A percentile compares a stretch with the other conserved stretches of the same genome.
Conservation (phyloP, 2,888 invertebrate species). For the Lasioglossum vierecki region DNA sequence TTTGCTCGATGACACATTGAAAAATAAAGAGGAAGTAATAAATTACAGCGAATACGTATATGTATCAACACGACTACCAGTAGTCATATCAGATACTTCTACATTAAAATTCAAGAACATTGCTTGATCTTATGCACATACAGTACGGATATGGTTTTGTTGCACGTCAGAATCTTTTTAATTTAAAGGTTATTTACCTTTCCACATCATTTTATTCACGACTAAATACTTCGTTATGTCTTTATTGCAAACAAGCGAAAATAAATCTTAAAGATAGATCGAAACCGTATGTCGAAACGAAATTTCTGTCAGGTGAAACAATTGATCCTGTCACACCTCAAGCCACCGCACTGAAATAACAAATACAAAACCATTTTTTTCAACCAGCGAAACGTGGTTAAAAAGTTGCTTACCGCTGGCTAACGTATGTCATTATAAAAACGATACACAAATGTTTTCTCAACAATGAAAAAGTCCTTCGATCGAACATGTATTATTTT, state of each 20-base stretch:
- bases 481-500: background rate
- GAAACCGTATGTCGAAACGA: background rate
- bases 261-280: conserved; percentile 1
- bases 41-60: background rate
- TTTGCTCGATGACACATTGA: background rate
- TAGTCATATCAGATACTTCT: background rate
- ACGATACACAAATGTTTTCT: background rate
- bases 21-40: background rate
- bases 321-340: background rate
- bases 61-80: background rate
- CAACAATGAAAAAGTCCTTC: background rate
- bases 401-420: conserved; percentile 23
- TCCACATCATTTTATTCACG: background rate
- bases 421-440: conserved; percentile 6
- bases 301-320: background rate
- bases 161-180: background rate
- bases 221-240: conserved; percentile 21
- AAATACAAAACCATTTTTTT: conserved; percentile 25
- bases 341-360: background rate
- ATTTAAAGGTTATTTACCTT: conserved; percentile 11
- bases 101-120: conserved; percentile 19
- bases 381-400: conserved; percentile 22
- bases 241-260: conserved; percentile 19
- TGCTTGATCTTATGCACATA: background rate
- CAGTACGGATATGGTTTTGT: background rate